Evolutionary conservation across 2,797 vertebrate genomes (phyloP).

Genomic region (Artibeus lituratus): DNA sequence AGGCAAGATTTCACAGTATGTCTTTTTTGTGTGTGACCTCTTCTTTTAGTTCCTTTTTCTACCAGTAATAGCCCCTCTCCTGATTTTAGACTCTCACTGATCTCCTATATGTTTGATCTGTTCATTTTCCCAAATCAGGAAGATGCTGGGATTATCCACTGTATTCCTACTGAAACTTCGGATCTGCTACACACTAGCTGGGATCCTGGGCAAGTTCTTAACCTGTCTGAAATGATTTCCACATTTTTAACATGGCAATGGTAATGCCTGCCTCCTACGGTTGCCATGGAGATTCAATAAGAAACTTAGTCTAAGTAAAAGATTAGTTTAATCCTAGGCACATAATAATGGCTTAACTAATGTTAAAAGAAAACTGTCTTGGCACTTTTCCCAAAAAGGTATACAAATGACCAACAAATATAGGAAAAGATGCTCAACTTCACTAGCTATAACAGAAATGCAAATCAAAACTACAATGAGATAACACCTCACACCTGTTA

Average conservation of each 20-base stretch:
- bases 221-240: neutral
- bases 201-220: neutral
- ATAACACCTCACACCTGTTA: neutral
- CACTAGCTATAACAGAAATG: neutral
- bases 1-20: neutral
- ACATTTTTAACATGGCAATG: neutral
- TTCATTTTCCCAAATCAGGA: neutral
- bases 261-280: neutral
- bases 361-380: neutral
- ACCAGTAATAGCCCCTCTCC: neutral
- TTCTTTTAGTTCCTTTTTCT: neutral
- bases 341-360: neutral
- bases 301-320: neutral
- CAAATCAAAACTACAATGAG: neutral
- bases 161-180: neutral
- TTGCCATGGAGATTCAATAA: neutral
- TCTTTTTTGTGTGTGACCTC: neutral
- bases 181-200: neutral
- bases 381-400: neutral
- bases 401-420: neutral
- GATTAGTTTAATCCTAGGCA: neutral
- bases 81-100: neutral
- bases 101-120: neutral
- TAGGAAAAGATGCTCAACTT: neutral
- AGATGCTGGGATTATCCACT: neutral